A percentile compares a stretch with the other conserved stretches of the same genome.
Evolutionary conservation across 2,888 invertebrate species (phyloP).

Genomic region (Ochropleura plecta): DNA sequence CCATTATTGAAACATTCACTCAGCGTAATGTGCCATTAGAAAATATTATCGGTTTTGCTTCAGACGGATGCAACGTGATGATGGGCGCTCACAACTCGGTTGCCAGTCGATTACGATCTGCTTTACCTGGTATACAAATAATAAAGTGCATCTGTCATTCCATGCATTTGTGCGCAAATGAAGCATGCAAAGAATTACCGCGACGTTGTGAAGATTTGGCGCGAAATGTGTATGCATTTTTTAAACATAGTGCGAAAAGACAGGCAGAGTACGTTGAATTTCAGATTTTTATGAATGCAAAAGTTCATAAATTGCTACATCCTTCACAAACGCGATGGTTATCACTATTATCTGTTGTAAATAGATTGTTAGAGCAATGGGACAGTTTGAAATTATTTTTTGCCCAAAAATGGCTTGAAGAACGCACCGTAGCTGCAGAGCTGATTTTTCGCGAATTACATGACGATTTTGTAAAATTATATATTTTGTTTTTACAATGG

Average conservation of each 20-base stretch:
- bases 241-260: constrained; percentile 14
- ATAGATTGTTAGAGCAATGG: constrained; percentile 13
- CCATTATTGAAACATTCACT: not conserved
- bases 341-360: constrained; percentile 1
- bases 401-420: too few species aligned
- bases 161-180: constrained; percentile 4
- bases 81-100: constrained; percentile 6
- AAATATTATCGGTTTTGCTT: constrained; percentile 4
- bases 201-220: constrained; percentile 17
- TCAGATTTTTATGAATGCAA: not conserved
- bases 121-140: not conserved
- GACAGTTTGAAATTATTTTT: too few species aligned
- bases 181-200: constrained; percentile 8
- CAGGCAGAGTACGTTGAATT: not conserved
- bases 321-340: constrained; percentile 2
- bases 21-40: not conserved
- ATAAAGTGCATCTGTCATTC: constrained; percentile 1
- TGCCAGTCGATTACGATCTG: not conserved
- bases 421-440: too few species aligned
- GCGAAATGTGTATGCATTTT: constrained; percentile 4
- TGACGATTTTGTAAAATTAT: too few species aligned
- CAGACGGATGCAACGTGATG: not conserved
- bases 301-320: constrained; percentile 13
- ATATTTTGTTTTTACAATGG: too few species aligned
- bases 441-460: too few species aligned